Conservation (phyloP, 2,888 invertebrate genomes). For the Tanaodytes sp. region DNA sequence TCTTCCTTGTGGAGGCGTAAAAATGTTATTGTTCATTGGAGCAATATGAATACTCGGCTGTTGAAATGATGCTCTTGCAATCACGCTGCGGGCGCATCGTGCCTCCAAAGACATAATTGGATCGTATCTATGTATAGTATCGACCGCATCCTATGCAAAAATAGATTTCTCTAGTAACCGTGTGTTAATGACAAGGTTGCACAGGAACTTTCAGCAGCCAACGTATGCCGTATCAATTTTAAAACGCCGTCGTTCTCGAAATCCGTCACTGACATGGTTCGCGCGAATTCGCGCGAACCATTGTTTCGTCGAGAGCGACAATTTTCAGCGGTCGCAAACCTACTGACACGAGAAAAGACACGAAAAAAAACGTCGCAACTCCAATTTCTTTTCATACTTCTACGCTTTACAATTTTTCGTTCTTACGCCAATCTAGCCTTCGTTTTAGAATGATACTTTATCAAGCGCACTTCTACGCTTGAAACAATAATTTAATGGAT, state of each 20-base stretch:
- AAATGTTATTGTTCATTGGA: conserved; percentile 39
- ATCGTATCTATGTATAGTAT: conserved; percentile 55
- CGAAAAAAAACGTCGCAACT: no score
- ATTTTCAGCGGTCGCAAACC: background rate
- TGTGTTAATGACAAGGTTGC: conserved; percentile 52
- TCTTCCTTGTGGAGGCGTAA: conserved; percentile 11
- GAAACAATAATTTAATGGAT: no score
- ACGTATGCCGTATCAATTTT: conserved; percentile 28
- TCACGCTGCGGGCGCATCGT: conserved; percentile 43
- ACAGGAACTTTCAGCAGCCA: conserved; percentile 36
- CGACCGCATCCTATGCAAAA: conserved; percentile 50
- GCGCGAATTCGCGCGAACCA: conserved; percentile 4
- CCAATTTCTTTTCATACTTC: background rate
- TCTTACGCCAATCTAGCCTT: conserved; percentile 30
- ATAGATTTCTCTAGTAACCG: conserved; percentile 54
- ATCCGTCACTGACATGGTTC: conserved; percentile 13
- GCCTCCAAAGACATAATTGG: conserved; percentile 49
- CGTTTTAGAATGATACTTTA: no score
- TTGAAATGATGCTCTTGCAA: conserved; percentile 44
- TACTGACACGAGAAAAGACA: conserved; percentile 14
- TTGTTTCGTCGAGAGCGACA: conserved; percentile 5
- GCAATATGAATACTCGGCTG: conserved; percentile 38
- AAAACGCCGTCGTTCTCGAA: conserved; percentile 22
- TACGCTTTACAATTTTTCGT: background rate
- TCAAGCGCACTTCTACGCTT: no score